Percentiles rank a stretch among this genome's conserved stretches.
These are phyloP conservation scores for Lasius fuliginosus DNA, from an alignment of 2,888 invertebrate genomes.

Conservation along the genomic window DNA sequence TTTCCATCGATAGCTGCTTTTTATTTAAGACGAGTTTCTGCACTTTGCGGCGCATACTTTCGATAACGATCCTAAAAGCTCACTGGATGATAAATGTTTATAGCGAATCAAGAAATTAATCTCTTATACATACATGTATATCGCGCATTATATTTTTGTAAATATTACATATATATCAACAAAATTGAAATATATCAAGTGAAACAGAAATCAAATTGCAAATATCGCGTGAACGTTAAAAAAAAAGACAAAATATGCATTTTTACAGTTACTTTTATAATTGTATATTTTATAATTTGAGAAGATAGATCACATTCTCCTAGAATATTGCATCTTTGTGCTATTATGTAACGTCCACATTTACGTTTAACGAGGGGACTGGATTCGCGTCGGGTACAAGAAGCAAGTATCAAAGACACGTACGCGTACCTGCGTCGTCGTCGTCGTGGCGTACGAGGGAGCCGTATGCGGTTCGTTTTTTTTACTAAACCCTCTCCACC, in stretches of 20 bases:
- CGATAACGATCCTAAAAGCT: not conserved
- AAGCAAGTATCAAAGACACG: constrained; percentile 37
- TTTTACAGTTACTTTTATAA: not conserved
- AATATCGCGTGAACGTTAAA: not conserved
- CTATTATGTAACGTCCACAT: constrained; percentile 24
- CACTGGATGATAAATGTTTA: not conserved
- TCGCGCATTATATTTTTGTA: not conserved
- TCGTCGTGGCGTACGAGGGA: constrained; percentile 30
- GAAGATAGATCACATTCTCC: not conserved
- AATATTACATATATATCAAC: not conserved
- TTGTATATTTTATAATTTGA: not conserved
- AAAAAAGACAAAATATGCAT: not conserved
- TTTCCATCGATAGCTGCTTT: constrained; percentile 27
- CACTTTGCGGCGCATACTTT: not conserved
- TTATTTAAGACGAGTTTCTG: constrained; percentile 16
- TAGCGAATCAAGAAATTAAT: not conserved
- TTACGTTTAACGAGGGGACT: constrained; percentile 39
- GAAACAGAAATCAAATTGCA: not conserved
- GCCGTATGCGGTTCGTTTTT: constrained; percentile 33
- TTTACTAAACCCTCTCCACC: constrained; percentile 43
- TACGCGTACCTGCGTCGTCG: not conserved
- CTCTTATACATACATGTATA: not conserved
- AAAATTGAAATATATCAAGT: not conserved
- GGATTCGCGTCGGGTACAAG: constrained; percentile 25
- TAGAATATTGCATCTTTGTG: not conserved